phyloP scores from a whole-genome alignment of 2,888 invertebrate species.

The Leptinotarsa haldemani region DNA sequence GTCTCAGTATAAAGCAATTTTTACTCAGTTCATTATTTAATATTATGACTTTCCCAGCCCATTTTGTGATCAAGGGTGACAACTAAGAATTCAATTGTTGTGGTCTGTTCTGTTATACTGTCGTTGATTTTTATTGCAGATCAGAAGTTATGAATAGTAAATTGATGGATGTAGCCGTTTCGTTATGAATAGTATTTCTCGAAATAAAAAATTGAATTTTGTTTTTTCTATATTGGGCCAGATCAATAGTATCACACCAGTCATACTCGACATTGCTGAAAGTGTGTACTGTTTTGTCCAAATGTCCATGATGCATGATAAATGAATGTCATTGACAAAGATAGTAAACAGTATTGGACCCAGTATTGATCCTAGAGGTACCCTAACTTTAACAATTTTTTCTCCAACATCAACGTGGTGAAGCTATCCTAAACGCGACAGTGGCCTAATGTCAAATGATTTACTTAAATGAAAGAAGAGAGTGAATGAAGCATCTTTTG shows the following conservation, averaged over 20 bases:
- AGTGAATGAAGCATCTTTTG: too few species aligned
- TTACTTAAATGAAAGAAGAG: too few species aligned
- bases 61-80: slow-evolving; percentile 19
- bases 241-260: slow-evolving; percentile 13
- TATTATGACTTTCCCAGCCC: slow-evolving; percentile 16
- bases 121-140: slow-evolving; percentile 15
- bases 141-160: slow-evolving; percentile 2
- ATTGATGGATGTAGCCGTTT: too few species aligned
- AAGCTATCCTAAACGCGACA: slow-evolving; percentile 8
- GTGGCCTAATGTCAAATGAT: too few species aligned
- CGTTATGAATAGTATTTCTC: slow-evolving; percentile 4
- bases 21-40: slow-evolving; percentile 5
- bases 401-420: slow-evolving; percentile 22
- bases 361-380: slow-evolving; percentile 13
- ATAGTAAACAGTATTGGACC: slow-evolving; percentile 23
- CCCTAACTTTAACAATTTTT: slow-evolving; percentile 9
- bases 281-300: slow-evolving; percentile 15
- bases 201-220: slow-evolving; percentile 15
- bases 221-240: slow-evolving; percentile 16
- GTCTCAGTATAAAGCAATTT: slow-evolving; percentile 18
- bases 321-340: slow-evolving; percentile 19
- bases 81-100: slow-evolving; percentile 15
- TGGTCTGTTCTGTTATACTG: slow-evolving; percentile 12
- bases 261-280: slow-evolving; percentile 9
- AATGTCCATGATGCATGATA: slow-evolving; percentile 15